Conservation (phyloP, 2,113 vertebrate genomes). For the Charina bottae region DNA sequence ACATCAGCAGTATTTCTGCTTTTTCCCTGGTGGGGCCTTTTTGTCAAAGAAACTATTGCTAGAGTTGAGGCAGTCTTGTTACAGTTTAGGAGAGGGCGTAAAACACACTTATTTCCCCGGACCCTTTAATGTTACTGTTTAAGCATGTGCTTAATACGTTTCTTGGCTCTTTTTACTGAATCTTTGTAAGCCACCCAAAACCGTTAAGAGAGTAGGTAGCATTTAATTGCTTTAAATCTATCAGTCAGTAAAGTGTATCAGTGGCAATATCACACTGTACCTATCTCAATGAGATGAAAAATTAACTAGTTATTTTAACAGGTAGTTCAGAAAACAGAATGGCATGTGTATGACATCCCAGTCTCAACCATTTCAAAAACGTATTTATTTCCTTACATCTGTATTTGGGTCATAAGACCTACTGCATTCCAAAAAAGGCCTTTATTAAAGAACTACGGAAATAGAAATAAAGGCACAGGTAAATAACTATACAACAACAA, state of each 20-base stretch:
- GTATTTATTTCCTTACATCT: neutral
- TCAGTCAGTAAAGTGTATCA: neutral
- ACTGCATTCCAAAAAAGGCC: neutral
- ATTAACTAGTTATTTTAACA: neutral
- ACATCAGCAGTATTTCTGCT: neutral
- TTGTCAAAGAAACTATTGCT: neutral
- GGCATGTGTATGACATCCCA: neutral
- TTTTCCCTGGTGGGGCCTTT: neutral
- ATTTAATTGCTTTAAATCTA: neutral
- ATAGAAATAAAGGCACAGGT: neutral
- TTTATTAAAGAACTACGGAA: neutral
- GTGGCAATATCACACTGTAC: neutral
- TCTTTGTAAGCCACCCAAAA: neutral
- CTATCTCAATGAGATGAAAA: neutral
- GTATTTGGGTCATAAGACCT: neutral
- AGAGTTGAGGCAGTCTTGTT: neutral
- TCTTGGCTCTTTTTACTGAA: neutral
- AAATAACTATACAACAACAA: neutral
- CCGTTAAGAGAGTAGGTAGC: neutral
- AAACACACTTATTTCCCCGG: neutral
- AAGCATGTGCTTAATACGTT: no score
- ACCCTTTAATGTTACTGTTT: neutral
- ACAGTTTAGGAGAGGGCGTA: neutral
- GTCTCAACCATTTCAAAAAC: neutral
- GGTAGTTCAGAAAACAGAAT: neutral